phyloP scores from a whole-genome alignment of 2,888 invertebrate species.

The Siphlonurus alternatus region DNA sequence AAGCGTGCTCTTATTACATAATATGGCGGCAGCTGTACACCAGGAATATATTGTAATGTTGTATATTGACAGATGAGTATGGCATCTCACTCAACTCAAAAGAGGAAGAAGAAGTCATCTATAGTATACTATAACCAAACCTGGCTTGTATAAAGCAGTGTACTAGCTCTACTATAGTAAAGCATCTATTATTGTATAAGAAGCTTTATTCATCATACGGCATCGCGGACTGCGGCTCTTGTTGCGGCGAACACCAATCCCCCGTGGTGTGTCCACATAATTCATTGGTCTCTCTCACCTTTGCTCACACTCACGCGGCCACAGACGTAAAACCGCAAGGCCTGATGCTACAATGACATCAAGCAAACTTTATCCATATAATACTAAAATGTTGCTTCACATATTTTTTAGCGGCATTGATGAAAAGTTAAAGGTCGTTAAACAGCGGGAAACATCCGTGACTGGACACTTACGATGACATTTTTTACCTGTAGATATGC shows the following conservation, averaged over 20 bases:
- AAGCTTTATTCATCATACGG: background rate
- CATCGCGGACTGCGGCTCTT: background rate
- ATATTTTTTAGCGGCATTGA: background rate
- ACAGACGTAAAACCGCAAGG: background rate
- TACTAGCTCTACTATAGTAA: background rate
- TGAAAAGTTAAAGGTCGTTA: background rate
- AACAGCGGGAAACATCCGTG: background rate
- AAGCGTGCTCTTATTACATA: background rate
- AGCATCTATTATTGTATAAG: background rate
- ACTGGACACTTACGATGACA: background rate
- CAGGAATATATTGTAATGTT: too few species aligned
- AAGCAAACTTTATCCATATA: too few species aligned
- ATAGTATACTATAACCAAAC: too few species aligned
- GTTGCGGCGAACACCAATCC: background rate
- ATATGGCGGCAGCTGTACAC: background rate
- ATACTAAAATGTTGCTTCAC: background rate
- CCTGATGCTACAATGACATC: background rate
- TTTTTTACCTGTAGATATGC: background rate
- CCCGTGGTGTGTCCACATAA: background rate
- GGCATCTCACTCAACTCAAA: background rate
- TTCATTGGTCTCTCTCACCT: background rate
- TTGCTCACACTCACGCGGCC: background rate
- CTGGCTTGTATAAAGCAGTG: background rate
- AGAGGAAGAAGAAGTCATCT: too few species aligned
- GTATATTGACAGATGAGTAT: background rate